phyloP scores from a whole-genome alignment of 2,888 invertebrate genomes.

The Pristionchus mayeri region DNA sequence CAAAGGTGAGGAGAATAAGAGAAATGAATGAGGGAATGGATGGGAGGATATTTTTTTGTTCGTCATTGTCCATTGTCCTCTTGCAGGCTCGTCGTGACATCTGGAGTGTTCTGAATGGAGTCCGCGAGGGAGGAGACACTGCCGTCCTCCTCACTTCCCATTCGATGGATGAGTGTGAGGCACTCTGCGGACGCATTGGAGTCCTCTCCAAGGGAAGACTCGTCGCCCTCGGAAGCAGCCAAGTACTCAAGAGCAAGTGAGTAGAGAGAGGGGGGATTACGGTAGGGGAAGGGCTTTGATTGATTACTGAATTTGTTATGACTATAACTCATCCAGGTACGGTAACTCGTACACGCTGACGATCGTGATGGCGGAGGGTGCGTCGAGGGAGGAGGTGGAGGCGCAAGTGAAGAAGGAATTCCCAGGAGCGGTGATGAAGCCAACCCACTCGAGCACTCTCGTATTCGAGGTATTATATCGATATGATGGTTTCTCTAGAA shows the following conservation, averaged over 20 bases:
- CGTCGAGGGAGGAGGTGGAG: neutral
- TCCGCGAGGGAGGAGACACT: constrained; percentile 53
- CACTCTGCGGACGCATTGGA: constrained; percentile 73
- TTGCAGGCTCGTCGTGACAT: constrained; percentile 81
- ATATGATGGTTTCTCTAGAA: too few relatives aligned
- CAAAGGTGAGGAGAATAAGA: constrained; percentile 75
- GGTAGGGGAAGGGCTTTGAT: neutral
- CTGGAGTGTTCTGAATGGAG: constrained; percentile 76
- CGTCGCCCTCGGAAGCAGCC: constrained; percentile 71
- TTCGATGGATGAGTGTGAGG: constrained; percentile 74
- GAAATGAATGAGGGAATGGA: neutral
- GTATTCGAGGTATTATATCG: constrained; percentile 33
- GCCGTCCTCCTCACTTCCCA: constrained; percentile 79
- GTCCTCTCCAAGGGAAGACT: constrained; percentile 72
- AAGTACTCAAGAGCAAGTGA: constrained; percentile 70
- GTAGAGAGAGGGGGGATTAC: neutral
- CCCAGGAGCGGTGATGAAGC: constrained; percentile 23
- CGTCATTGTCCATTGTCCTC: neutral
- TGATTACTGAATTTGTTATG: neutral
- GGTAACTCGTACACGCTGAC: constrained; percentile 49
- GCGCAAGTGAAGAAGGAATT: constrained; percentile 2
- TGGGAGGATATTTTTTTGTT: neutral
- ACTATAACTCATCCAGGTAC: neutral
- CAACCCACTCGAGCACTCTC: constrained; percentile 4
- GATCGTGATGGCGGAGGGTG: constrained; percentile 14